Base-by-base conservation (phyloP, 2,888 invertebrate species). In the Mallateleia sp. region DNA sequence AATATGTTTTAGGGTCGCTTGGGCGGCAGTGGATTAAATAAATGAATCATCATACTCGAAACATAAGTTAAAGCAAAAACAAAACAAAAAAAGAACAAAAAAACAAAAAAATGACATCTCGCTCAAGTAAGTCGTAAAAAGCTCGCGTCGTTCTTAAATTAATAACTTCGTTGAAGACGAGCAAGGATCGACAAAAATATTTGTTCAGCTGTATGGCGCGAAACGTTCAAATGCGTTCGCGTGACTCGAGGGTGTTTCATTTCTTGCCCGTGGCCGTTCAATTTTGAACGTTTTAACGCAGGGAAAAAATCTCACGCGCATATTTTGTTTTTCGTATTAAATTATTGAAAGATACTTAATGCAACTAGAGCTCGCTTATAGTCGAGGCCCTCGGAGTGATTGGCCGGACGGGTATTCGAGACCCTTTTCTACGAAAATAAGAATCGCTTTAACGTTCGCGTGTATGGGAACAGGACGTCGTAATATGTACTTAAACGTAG, bases 401-500 rank as follows among this genome's bases (percentile, higher is more conserved):
- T 60, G 78, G 56, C 56, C 47, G 45, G 18, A 20, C 42, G 66
- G 62, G 66, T 25, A 34, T 15, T 18, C 58, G 15, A 75, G 75
- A 58, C 69, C 72, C 60, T 69, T 77, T 85, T 85, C 85, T 77
- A 72, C 85, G 85, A 85, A 85, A 85, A 81, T 81, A 72, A 77
- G 69, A 81, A 81, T 81, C 77, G 67, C 54, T 77, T 81, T 80
- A 66, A 78, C 56, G 82, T 67, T 77, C 69, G 81, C 82, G 82
- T 79, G 87, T 75, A 87, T 50, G 74, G 78, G 79, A 79, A 83
- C 83, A 79, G 87, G 83, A 79, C 78, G 87, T 75, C 64, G 79
- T 83, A 87, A 87, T 83, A 87, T 74, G 83, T 69, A 79, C 69
- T 87, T 80, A 83, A 79, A 83, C 74, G 79, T 79, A 79, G 75